Conservation (phyloP, 2,797 vertebrate genomes). For the Typhlichthys subterraneus region DNA sequence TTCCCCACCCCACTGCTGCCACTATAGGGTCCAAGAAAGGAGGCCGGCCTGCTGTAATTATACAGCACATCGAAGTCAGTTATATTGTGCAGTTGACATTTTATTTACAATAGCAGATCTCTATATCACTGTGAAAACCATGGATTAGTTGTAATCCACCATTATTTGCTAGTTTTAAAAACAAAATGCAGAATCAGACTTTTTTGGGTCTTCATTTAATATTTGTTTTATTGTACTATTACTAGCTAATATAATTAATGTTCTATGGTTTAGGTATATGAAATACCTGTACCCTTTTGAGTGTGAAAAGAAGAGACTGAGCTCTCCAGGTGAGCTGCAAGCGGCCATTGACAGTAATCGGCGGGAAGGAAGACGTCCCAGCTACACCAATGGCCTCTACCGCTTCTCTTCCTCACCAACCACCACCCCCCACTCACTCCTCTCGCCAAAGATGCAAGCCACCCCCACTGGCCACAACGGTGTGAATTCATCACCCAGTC, state of each 20-base stretch:
- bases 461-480: slow-evolving; percentile 68
- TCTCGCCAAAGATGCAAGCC: slow-evolving; percentile 83
- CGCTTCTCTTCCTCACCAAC: slow-evolving; percentile 86
- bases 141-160: no score
- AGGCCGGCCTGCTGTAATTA: background rate
- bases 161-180: no score
- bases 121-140: no score
- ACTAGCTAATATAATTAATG: background rate
- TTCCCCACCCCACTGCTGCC: no score
- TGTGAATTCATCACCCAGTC: slow-evolving; percentile 70
- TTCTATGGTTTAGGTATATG: slow-evolving; percentile 86
- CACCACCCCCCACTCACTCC: slow-evolving; percentile 61
- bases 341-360: slow-evolving; percentile 97
- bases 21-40: no score
- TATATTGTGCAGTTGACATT: no score
- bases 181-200: background rate
- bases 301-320: slow-evolving; percentile 92
- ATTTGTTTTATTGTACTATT: background rate
- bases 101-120: no score
- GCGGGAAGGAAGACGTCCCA: slow-evolving; percentile 90
- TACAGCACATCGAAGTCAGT: no score
- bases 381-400: slow-evolving; percentile 91
- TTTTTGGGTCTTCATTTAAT: background rate
- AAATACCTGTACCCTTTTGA: slow-evolving; percentile 98
- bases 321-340: slow-evolving; percentile 96